Conservation (phyloP, 2,113 vertebrate species). For the Ailuropoda melanoleuca region DNA sequence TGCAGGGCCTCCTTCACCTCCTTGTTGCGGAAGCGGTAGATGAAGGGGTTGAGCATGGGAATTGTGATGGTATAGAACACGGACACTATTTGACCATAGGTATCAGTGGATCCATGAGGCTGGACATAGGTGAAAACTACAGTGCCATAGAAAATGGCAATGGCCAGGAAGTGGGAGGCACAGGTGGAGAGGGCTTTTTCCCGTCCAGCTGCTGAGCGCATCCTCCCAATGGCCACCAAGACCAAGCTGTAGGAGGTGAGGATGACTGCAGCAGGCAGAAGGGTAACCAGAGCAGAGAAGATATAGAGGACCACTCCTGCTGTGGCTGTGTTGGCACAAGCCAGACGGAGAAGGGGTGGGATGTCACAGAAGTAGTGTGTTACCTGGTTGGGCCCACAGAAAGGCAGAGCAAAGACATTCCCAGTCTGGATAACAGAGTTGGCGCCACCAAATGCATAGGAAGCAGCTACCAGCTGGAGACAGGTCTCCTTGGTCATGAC, state of each 20-base stretch:
- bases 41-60: conserved; percentile 61
- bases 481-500: conserved; percentile 42
- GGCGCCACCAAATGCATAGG: neutral
- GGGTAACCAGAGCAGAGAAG: conserved; percentile 51
- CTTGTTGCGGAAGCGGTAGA: conserved; percentile 62
- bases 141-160: conserved; percentile 46
- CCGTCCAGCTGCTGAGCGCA: neutral
- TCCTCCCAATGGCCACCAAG: neutral
- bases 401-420: conserved; percentile 56
- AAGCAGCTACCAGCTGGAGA: conserved; percentile 54
- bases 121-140: conserved; percentile 55
- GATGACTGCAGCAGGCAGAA: conserved; percentile 42
- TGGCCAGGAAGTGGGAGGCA: conserved; percentile 58
- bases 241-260: conserved; percentile 30
- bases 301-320: neutral
- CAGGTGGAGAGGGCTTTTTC: conserved; percentile 47
- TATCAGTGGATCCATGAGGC: conserved; percentile 2
- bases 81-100: conserved; percentile 13
- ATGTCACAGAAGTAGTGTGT: conserved; percentile 52
- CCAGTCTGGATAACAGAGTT: conserved; percentile 40
- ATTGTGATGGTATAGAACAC: conserved; percentile 58
- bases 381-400: conserved; percentile 52
- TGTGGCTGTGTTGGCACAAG: neutral
- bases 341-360: neutral
- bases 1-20: conserved; percentile 30